phyloP scores from a whole-genome alignment of 2,888 invertebrate species.

The Amitus sp. region DNA sequence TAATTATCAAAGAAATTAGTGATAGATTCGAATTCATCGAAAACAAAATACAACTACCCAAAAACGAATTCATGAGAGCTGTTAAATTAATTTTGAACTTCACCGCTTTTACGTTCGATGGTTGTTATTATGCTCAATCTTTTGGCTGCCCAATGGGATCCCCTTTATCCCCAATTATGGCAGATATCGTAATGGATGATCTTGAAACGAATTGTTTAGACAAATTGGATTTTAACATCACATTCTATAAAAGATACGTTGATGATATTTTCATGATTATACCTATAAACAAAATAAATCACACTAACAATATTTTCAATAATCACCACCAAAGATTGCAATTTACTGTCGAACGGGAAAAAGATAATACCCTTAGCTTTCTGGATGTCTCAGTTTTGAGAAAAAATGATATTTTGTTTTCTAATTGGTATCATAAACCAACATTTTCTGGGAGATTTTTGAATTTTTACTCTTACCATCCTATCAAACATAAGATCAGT shows the following conservation, averaged over 20 bases:
- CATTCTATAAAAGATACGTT: conserved; percentile 7
- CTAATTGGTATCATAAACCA: conserved; percentile 12
- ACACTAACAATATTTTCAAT: conserved; percentile 2
- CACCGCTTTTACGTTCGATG: background rate
- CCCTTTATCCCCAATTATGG: conserved; percentile 1
- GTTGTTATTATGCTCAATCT: background rate
- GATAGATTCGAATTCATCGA: background rate
- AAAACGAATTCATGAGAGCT: background rate
- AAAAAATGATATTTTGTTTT: background rate
- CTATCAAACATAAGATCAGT: no score
- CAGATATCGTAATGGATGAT: conserved; percentile 14
- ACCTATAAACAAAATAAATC: conserved; percentile 1
- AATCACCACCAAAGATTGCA: background rate
- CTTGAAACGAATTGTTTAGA: background rate
- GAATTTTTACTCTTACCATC: no score
- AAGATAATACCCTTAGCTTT: background rate
- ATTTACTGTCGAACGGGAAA: background rate
- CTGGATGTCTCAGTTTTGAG: background rate
- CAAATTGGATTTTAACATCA: conserved; percentile 5
- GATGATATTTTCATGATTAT: conserved; percentile 11
- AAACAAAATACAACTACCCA: background rate
- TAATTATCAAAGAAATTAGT: conserved; percentile 5
- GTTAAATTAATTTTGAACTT: background rate
- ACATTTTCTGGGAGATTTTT: conserved; percentile 9
- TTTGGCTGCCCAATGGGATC: conserved; percentile 9